These are phyloP conservation scores for Drosophila bifasciata DNA, from an alignment of 1,140 invertebrate species.

Conservation along the genomic window DNA sequence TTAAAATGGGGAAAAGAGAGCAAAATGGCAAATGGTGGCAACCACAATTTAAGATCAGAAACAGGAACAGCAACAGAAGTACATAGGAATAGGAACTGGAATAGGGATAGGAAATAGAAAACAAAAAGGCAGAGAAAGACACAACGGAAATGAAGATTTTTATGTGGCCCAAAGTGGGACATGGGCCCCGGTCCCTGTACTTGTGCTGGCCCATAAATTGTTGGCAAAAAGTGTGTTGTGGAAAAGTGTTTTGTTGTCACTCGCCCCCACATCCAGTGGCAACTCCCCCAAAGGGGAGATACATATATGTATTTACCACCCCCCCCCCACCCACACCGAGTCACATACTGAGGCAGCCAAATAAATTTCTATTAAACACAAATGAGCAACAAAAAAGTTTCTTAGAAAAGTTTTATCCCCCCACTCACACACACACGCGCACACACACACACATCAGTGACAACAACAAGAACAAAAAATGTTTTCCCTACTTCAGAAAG, in stretches of 20 bases:
- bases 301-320: too few species aligned
- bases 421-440: conserved; percentile 13
- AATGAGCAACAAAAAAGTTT: conserved; percentile 66
- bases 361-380: conserved; percentile 80
- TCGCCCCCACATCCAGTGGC: conserved; percentile 1
- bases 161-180: conserved; percentile 60
- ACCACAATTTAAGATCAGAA: conserved; percentile 64
- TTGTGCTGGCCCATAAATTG: conserved; percentile 66
- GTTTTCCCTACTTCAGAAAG: conserved; percentile 16
- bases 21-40: conserved; percentile 48
- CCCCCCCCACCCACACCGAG: conserved; percentile 3
- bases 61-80: conserved; percentile 12
- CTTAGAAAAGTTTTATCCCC: conserved; percentile 53
- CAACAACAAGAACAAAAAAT: conserved; percentile 21
- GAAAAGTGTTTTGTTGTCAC: conserved; percentile 61
- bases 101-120: conserved; percentile 26
- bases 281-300: neutral
- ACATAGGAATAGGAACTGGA: conserved; percentile 11
- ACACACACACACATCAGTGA: conserved; percentile 36
- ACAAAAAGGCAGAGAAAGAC: conserved; percentile 42
- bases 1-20: conserved; percentile 19
- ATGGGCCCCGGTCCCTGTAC: conserved; percentile 15
- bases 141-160: conserved; percentile 64
- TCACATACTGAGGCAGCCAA: conserved; percentile 31
- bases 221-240: conserved; percentile 68